Conservation (phyloP, 2,797 vertebrate genomes). For the Lycodopsis pacificus region DNA sequence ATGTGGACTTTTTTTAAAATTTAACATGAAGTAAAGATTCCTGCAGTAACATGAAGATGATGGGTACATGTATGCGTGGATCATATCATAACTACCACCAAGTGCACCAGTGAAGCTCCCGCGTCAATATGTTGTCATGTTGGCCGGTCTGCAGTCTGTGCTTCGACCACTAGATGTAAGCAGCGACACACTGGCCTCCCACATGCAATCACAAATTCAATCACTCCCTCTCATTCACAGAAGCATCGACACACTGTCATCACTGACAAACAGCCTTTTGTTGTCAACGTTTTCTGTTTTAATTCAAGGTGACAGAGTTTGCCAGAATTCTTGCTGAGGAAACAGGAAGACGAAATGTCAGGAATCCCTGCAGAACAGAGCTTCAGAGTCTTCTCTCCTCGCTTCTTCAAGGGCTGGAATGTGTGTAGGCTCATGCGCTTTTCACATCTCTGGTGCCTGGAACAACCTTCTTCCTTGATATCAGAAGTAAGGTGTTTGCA, state of each 20-base stretch:
- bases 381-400: not conserved
- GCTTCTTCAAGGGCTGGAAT: not conserved
- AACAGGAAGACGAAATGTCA: no score
- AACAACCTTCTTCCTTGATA: not conserved
- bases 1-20: not conserved
- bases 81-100: not conserved
- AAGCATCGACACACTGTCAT: not conserved
- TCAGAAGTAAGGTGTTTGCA: not conserved
- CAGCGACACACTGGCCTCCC: conserved; percentile 26
- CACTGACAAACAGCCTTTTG: conserved; percentile 7
- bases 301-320: conserved; percentile 24
- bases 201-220: not conserved
- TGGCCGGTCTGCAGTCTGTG: conserved; percentile 35
- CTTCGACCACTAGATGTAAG: conserved; percentile 69
- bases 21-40: not conserved
- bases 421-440: not conserved
- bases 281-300: conserved; percentile 11
- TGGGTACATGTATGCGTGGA: not conserved
- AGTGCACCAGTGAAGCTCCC: not conserved
- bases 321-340: conserved; percentile 17
- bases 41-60: not conserved
- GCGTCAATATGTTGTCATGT: not conserved
- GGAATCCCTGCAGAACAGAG: no score
- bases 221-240: conserved; percentile 5
- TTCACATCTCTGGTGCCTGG: not conserved